Conservation (phyloP, 2,113 vertebrate species). For the human region GRCh38 chr7:52458001-52458500, state of each 20-base stretch:
- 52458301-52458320: too few species aligned
- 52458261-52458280: too few species aligned
- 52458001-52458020: neutral
- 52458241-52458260: neutral
- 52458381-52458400: too few species aligned
- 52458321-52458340: neutral
- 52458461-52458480: neutral
- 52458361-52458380: neutral
- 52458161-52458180: neutral
- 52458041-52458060: neutral
- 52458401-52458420: neutral
- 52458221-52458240: too few species aligned
- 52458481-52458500: neutral
- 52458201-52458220: too few species aligned
- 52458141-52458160: neutral
- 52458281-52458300: neutral
- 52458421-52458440: neutral
- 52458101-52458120: too few species aligned
- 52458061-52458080: neutral
- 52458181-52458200: neutral
- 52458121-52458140: neutral
- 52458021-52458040: neutral
- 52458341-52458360: neutral
- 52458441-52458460: too few species aligned
- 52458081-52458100: neutral